A percentile compares a stretch with the other conserved stretches of the same genome.
phyloP scores from a whole-genome alignment of 1,140 invertebrate species.

The Drosophila pallidifrons region DNA sequence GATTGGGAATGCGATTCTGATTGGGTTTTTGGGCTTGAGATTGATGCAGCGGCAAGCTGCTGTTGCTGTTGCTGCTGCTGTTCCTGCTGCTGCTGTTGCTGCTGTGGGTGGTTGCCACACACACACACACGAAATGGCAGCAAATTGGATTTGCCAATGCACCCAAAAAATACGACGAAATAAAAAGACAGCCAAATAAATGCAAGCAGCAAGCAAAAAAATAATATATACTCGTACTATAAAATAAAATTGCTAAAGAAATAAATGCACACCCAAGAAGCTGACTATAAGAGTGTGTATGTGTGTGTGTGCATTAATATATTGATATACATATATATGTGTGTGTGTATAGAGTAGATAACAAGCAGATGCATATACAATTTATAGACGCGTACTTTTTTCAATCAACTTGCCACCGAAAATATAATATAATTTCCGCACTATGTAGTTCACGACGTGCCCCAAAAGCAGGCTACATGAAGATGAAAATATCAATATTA shows the following conservation, averaged over 20 bases:
- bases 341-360: neutral
- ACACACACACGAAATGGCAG: constrained; percentile 59
- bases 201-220: constrained; percentile 2
- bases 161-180: constrained; percentile 1
- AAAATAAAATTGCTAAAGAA: constrained; percentile 18
- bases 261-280: constrained; percentile 25
- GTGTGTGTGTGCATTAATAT: neutral
- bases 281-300: neutral
- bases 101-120: too few species aligned
- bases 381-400: constrained; percentile 1
- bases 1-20: constrained; percentile 35
- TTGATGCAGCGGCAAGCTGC: constrained; percentile 5
- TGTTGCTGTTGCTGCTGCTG: too few species aligned
- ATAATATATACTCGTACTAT: neutral
- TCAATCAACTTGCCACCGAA: constrained; percentile 15
- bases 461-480: neutral
- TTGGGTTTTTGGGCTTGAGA: constrained; percentile 30
- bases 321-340: too few species aligned
- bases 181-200: constrained; percentile 20
- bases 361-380: constrained; percentile 12
- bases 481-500: too few species aligned
- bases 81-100: too few species aligned
- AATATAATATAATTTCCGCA: constrained; percentile 29
- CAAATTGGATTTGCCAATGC: constrained; percentile 64
- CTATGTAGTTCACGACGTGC: constrained; percentile 16